Conservation (phyloP, 2,888 invertebrate genomes). For the Netelia virgata region DNA sequence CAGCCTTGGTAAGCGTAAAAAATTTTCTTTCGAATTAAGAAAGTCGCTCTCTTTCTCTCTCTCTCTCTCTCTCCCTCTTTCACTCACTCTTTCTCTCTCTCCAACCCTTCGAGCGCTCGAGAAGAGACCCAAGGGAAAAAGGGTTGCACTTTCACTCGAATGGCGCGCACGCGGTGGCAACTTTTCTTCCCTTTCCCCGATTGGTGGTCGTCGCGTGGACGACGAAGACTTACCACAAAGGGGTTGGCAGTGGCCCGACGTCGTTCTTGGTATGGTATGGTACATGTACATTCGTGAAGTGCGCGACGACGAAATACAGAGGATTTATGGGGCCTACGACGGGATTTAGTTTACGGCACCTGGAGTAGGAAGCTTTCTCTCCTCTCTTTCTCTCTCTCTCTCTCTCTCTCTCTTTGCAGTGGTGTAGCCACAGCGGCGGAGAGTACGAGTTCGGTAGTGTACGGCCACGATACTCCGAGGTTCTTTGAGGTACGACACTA, state of each 20-base stretch:
- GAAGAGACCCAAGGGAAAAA: constrained; percentile 4
- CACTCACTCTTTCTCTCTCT: constrained; percentile 5
- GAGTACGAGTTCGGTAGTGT: constrained; percentile 60
- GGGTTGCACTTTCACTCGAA: constrained; percentile 65
- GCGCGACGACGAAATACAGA: constrained; percentile 69
- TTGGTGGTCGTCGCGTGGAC: constrained; percentile 50
- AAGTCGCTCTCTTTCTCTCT: constrained; percentile 18
- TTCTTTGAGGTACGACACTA: constrained; percentile 39
- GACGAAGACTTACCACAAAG: constrained; percentile 59
- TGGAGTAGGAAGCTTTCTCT: constrained; percentile 45
- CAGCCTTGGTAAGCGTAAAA: constrained; percentile 35
- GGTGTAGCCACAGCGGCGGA: constrained; percentile 23
- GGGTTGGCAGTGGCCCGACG: constrained; percentile 37
- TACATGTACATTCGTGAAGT: constrained; percentile 46
- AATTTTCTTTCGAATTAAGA: constrained; percentile 54
- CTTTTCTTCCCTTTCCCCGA: constrained; percentile 20
- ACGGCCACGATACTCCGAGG: constrained; percentile 49
- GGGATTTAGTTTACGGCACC: constrained; percentile 71
- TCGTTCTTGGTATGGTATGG: constrained; percentile 34
- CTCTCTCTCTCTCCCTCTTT: constrained; percentile 10
- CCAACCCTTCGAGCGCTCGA: background rate
- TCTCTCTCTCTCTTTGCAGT: constrained; percentile 10
- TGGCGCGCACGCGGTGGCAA: constrained; percentile 56
- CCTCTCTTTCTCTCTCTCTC: too few relatives aligned
- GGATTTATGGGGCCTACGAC: constrained; percentile 71